These are phyloP conservation scores for Caranx ignobilis DNA, from an alignment of 2,113 vertebrate species.

Conservation along the genomic window DNA sequence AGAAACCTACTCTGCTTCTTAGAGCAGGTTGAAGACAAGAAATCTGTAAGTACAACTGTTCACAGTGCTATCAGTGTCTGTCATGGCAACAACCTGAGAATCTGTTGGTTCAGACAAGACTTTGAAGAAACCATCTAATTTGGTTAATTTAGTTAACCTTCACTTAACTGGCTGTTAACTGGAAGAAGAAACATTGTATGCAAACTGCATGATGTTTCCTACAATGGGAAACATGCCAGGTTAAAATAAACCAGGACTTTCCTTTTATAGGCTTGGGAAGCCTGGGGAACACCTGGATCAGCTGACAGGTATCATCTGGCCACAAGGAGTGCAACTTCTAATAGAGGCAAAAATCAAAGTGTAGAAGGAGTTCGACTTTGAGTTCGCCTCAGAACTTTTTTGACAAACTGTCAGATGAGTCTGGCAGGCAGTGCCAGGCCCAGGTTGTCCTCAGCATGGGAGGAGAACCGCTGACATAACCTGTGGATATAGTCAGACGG, in stretches of 20 bases:
- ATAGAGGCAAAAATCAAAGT: neutral
- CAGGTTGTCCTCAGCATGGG: neutral
- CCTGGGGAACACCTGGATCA: slow-evolving; percentile 1
- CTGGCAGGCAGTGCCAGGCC: neutral
- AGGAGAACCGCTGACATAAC: neutral
- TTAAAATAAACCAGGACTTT: neutral
- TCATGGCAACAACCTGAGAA: neutral
- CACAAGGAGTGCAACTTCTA: neutral
- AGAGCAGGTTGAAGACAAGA: no score
- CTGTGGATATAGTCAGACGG: neutral
- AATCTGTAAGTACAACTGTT: neutral
- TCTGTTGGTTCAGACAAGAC: neutral
- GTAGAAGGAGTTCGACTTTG: neutral
- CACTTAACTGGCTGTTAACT: no score
- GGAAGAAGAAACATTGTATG: no score
- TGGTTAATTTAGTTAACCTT: no score
- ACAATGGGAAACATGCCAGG: neutral
- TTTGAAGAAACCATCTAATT: slow-evolving; percentile 3
- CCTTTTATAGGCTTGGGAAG: neutral
- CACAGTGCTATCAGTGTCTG: neutral
- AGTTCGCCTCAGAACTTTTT: slow-evolving; percentile 16
- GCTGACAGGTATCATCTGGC: neutral
- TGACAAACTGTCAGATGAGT: slow-evolving; percentile 21
- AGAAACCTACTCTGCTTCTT: neutral
- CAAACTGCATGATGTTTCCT: neutral